A percentile compares a stretch with the other conserved stretches of the same genome.
phyloP scores from a whole-genome alignment of 2,888 invertebrate genomes.

The Globia sparganii region DNA sequence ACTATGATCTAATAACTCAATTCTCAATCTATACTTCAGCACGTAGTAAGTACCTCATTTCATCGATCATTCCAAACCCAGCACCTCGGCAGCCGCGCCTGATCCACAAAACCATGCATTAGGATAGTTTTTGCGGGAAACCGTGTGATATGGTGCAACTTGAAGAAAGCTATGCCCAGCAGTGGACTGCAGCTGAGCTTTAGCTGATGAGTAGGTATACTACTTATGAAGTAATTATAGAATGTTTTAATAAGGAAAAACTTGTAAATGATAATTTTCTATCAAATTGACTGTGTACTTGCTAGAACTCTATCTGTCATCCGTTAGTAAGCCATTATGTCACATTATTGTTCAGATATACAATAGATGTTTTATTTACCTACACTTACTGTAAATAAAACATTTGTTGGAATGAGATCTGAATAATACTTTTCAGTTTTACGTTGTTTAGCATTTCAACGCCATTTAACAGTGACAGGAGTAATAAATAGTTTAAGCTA shows the following conservation, averaged over 20 bases:
- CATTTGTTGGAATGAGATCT: background rate
- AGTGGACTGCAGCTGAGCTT: background rate
- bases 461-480: conserved; percentile 28
- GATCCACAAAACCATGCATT: background rate
- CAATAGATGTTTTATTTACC: conserved; percentile 22
- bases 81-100: background rate
- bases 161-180: background rate
- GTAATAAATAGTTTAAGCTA: background rate
- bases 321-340: conserved; percentile 14
- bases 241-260: background rate
- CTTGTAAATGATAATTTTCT: background rate
- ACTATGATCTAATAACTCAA: background rate
- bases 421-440: background rate
- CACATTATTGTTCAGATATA: conserved; percentile 36
- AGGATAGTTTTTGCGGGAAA: background rate
- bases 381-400: conserved; percentile 20
- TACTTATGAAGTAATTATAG: background rate
- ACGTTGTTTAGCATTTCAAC: background rate
- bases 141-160: too few relatives aligned
- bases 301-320: background rate
- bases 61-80: background rate
- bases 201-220: background rate
- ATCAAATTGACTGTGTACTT: background rate
- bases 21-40: background rate
- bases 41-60: background rate